Conservation (phyloP, 2,888 invertebrate genomes). For the Hyles lineata region DNA sequence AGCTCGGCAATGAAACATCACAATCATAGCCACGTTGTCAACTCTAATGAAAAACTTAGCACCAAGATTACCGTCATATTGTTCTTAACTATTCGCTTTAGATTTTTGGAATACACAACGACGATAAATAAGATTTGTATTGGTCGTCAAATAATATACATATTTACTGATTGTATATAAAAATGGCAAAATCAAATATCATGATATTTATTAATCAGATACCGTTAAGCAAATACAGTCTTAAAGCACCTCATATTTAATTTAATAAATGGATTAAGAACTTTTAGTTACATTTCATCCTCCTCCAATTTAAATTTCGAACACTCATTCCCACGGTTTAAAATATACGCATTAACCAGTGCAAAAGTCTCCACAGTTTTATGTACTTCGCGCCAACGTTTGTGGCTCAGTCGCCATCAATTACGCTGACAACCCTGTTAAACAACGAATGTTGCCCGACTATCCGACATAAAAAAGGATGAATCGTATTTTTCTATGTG, state of each 20-base stretch:
- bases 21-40: background rate
- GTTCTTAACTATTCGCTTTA: background rate
- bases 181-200: too few relatives aligned
- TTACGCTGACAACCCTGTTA: conserved; percentile 28
- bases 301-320: background rate
- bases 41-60: conserved; percentile 1
- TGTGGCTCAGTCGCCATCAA: background rate
- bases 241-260: too few relatives aligned
- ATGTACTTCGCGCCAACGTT: conserved; percentile 27
- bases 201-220: too few relatives aligned
- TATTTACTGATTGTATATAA: too few relatives aligned
- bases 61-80: background rate
- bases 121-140: too few relatives aligned
- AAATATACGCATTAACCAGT: conserved; percentile 39
- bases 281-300: background rate
- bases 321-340: background rate
- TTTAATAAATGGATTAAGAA: background rate
- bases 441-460: conserved; percentile 33
- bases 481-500: conserved; percentile 49
- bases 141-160: too few relatives aligned
- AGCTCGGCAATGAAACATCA: background rate
- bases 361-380: conserved; percentile 7
- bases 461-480: conserved; percentile 39
- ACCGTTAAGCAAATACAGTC: too few relatives aligned
- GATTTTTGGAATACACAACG: background rate